Percentiles rank a stretch among this genome's conserved stretches.
phyloP scores from a whole-genome alignment of 2,113 vertebrate genomes.

The Pogonocichla stellata region DNA sequence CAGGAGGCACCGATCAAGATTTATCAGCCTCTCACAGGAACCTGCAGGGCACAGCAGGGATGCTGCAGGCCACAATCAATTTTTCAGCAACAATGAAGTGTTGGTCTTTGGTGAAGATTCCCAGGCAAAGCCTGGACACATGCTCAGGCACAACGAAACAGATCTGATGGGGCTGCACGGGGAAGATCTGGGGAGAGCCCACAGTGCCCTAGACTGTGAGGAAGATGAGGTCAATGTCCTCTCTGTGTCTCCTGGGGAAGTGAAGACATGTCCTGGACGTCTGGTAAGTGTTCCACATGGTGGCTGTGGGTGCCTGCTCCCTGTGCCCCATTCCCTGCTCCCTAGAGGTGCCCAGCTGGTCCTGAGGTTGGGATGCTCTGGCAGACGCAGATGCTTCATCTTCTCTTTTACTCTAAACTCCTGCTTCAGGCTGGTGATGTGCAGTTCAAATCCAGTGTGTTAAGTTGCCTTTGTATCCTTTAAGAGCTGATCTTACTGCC shows the following conservation, averaged over 20 bases:
- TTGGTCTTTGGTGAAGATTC: background rate
- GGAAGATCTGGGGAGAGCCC: background rate
- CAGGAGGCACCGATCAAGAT: background rate
- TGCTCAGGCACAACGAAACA: rapidly evolving
- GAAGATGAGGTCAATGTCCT: background rate
- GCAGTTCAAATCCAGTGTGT: background rate
- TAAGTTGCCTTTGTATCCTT: background rate
- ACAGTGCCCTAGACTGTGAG: background rate
- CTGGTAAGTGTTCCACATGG: background rate
- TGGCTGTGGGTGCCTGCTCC: background rate
- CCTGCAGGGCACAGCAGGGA: background rate
- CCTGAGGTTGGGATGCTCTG: background rate
- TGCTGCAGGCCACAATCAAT: background rate
- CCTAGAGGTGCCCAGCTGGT: background rate
- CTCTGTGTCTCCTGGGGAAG: background rate
- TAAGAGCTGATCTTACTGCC: too few relatives aligned
- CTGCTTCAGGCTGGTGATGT: background rate
- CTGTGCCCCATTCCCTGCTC: background rate
- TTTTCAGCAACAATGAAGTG: background rate
- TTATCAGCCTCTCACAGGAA: background rate
- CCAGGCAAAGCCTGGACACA: background rate
- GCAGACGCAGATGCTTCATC: rapidly evolving
- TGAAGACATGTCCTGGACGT: rapidly evolving
- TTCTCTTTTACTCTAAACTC: background rate
- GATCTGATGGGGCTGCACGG: rapidly evolving